Conservation (phyloP, 2,113 vertebrate genomes). For the Rhegmatorhina hoffmannsi region DNA sequence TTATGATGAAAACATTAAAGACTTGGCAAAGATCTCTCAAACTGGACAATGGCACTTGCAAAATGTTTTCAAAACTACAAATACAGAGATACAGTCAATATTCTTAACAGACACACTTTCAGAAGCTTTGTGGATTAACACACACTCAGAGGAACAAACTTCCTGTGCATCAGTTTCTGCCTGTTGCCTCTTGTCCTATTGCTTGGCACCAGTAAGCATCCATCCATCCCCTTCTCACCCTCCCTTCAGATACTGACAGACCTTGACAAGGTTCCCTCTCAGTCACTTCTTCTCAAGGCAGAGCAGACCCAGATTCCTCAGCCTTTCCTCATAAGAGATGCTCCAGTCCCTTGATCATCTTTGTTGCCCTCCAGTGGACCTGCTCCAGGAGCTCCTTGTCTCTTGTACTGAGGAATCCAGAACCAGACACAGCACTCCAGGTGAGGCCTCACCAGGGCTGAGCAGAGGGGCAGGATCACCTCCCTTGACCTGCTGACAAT, state of each 20-base stretch:
- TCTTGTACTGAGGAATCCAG: not conserved
- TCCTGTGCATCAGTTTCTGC: not conserved
- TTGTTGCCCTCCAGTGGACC: not conserved
- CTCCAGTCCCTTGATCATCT: not conserved
- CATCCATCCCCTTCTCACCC: not conserved
- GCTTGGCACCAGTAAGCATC: not conserved
- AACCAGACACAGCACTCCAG: not conserved
- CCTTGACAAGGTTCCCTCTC: not conserved
- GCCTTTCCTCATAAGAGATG: not conserved
- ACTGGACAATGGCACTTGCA: accelerated
- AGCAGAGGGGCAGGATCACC: not conserved
- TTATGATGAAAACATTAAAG: not conserved
- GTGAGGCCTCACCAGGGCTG: not conserved
- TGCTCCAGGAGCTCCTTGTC: not conserved
- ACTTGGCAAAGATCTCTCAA: not conserved
- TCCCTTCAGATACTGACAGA: not conserved
- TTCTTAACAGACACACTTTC: not conserved
- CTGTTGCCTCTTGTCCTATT: not conserved
- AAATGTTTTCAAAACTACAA: not conserved
- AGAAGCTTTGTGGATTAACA: not conserved
- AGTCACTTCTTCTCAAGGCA: not conserved
- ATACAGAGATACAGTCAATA: not conserved
- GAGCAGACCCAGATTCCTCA: not conserved
- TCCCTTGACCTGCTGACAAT: accelerated
- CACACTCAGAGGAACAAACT: not conserved